phyloP scores from a whole-genome alignment of 2,888 invertebrate species.

The Myopa tessellatipennis region DNA sequence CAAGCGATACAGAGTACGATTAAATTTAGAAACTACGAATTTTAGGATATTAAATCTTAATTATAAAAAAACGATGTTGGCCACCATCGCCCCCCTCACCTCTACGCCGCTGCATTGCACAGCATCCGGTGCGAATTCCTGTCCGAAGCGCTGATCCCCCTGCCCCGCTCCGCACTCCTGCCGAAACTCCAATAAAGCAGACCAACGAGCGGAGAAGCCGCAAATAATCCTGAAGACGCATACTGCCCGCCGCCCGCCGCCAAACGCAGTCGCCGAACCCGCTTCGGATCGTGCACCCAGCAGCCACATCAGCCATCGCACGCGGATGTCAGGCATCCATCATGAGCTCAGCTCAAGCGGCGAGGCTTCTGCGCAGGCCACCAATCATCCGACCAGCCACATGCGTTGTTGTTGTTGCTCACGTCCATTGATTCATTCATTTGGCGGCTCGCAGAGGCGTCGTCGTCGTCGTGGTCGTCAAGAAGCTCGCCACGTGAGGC shows the following conservation, averaged over 20 bases:
- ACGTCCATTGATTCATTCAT: neutral
- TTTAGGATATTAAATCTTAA: neutral
- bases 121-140: no score
- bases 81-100: neutral
- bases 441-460: neutral
- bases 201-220: no score
- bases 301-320: neutral
- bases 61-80: neutral
- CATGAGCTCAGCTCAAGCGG: conserved; percentile 12
- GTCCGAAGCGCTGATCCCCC: no score
- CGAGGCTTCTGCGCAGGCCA: conserved; percentile 28
- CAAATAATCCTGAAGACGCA: neutral
- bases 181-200: no score
- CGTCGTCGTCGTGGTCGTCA: neutral
- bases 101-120: neutral
- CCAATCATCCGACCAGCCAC: no score
- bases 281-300: neutral
- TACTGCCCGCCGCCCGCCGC: no score
- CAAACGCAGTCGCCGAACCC: neutral
- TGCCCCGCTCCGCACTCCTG: no score
- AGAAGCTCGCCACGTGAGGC: conserved; percentile 26
- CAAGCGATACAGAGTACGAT: neutral
- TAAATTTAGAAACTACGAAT: neutral
- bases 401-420: neutral
- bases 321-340: conserved; percentile 19